A percentile compares a stretch with the other conserved stretches of the same genome.
phyloP scores from a whole-genome alignment of 2,113 vertebrate species.

The Ia io region DNA sequence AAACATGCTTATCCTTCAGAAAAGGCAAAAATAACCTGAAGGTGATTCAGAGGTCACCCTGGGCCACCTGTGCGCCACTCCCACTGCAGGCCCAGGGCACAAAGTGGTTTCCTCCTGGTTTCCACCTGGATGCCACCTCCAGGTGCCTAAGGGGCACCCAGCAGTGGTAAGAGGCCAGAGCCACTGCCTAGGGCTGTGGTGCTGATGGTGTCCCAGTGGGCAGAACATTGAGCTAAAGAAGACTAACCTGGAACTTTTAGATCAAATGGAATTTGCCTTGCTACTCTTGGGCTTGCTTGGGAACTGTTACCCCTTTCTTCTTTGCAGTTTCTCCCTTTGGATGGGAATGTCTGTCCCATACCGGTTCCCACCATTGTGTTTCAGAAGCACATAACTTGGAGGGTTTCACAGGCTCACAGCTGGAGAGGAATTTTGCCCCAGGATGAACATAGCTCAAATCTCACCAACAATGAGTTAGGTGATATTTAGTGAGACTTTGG shows the following conservation, averaged over 20 bases:
- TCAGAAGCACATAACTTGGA: neutral
- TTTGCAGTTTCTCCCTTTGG: neutral
- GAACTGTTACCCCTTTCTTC: neutral
- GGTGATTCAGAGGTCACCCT: neutral
- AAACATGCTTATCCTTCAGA: neutral
- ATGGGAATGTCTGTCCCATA: neutral
- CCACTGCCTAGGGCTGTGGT: neutral
- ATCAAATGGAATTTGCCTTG: neutral
- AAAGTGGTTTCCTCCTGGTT: neutral
- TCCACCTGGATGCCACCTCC: neutral
- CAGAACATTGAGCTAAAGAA: neutral
- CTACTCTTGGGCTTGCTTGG: neutral
- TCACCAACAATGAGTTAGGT: neutral
- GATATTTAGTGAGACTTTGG: neutral
- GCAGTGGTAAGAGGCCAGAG: neutral
- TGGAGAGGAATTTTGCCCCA: neutral
- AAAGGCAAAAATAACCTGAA: neutral
- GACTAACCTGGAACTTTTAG: neutral
- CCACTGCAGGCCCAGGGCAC: neutral
- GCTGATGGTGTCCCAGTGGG: neutral
- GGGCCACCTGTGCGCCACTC: neutral
- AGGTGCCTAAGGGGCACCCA: neutral
- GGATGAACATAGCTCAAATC: neutral
- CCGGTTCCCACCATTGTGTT: neutral
- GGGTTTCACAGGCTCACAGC: neutral